Base-by-base conservation (phyloP, 1,140 invertebrate genomes). In the Papilio xuthus region DNA sequence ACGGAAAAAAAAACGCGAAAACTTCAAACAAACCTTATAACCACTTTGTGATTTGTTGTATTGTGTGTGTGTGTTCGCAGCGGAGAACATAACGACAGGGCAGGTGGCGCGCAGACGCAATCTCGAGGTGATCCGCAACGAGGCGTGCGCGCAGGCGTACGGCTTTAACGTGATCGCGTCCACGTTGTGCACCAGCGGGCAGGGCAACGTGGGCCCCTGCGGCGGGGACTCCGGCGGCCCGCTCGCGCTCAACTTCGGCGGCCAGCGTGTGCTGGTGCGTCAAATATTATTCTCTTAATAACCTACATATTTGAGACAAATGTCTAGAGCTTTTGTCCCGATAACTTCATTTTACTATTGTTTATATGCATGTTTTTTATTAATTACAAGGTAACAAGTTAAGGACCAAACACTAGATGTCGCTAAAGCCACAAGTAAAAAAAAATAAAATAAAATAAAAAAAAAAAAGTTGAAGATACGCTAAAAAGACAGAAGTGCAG, bases 141-240 rank as follows among this genome's bases (percentile, higher is more conserved):
- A 60, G 32, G 74, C 74, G 28, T 76, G 74, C 32, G 74, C 18
- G n/a, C 32, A 41, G 18, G 74, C 56, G 18, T 76, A 76, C 37
- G 74, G 74, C 53, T 76, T 76, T 56, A 76, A 76, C 32, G 74
- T 76, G 37, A 28, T 76, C 18, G 74, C 50, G n/a, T 76, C 74
- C 53, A 76, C 74, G n/a, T n/a, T 76, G 7, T 76, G 74, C 53
- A 76, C 74, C 28, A 76, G 74, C 56, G 74, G 74, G n/a, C 53
- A 63, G 32, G 74, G 74, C n/a, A 63, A 60, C 50, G 50, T 60
- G 28, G 74, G 74, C 8, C 74, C 74, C 53, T 76, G 74, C 32
- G 74, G 74, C 53, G 74, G 74, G 18, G 74, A 76, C 53, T 76
- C 74, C 50, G 74, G 74, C 28, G 74, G 74, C n/a, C 74, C 74